These are phyloP conservation scores for Drosophila kokeensis DNA, from an alignment of 2,888 invertebrate genomes.

Conservation along the genomic window DNA sequence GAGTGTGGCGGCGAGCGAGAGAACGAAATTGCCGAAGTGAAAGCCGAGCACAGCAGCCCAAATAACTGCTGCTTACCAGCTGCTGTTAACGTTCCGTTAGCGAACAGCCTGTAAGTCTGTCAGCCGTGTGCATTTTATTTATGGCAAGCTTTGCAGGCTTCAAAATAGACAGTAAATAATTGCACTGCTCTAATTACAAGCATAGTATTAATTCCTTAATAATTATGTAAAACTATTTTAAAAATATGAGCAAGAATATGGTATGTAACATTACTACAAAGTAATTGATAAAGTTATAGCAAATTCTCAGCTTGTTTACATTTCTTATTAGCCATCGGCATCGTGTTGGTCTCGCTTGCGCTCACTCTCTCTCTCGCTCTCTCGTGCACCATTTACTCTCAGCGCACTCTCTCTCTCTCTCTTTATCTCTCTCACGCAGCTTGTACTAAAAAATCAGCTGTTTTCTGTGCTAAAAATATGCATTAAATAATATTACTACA, in stretches of 20 bases:
- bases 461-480: constrained; percentile 53
- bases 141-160: constrained; percentile 47
- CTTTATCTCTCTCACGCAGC: constrained; percentile 37
- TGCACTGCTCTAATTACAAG: too few species aligned
- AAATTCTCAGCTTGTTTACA: constrained; percentile 63
- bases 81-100: constrained; percentile 37
- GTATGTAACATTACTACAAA: neutral
- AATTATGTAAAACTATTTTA: neutral
- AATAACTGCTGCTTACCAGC: constrained; percentile 22
- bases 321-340: constrained; percentile 49
- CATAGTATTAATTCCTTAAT: rapidly evolving
- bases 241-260: neutral
- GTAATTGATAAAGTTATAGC: constrained; percentile 54
- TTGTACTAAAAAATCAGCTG: constrained; percentile 73
- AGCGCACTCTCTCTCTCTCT: constrained; percentile 2
- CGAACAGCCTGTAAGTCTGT: constrained; percentile 23
- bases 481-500: neutral
- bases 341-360: neutral
- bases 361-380: constrained; percentile 8
- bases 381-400: constrained; percentile 8
- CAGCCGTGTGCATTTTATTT: constrained; percentile 18
- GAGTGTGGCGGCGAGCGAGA: constrained; percentile 51
- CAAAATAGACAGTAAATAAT: neutral
- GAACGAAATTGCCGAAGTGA: constrained; percentile 39
- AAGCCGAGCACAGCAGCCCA: constrained; percentile 55